phyloP scores from a whole-genome alignment of 2,113 vertebrate genomes.

The Hiodon alosoides region DNA sequence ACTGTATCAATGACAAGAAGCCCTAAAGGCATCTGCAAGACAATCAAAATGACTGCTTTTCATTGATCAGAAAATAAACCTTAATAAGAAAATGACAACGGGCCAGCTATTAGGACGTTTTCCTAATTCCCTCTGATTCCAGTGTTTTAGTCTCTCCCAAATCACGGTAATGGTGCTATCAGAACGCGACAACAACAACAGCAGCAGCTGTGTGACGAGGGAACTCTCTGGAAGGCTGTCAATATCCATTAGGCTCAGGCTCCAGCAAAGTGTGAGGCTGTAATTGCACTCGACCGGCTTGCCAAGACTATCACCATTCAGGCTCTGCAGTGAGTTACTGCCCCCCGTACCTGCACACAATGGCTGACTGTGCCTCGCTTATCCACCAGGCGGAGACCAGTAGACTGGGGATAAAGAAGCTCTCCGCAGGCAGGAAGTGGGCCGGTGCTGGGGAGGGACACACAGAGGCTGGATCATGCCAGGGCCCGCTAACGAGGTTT shows the following conservation, averaged over 20 bases:
- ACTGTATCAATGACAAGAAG: background rate
- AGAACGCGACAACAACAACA: conserved; percentile 38
- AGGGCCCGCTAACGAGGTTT: background rate
- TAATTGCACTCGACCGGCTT: conserved; percentile 10
- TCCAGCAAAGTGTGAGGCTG: conserved; percentile 12
- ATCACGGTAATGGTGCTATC: conserved; percentile 32
- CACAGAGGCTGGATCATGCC: background rate
- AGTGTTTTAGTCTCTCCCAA: conserved; percentile 41
- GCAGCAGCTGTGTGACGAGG: conserved; percentile 17
- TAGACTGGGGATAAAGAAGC: background rate
- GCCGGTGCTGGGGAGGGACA: background rate
- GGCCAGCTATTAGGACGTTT: conserved; percentile 10
- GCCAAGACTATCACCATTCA: conserved; percentile 21
- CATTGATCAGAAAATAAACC: background rate
- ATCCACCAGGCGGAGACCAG: background rate
- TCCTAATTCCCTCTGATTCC: conserved; percentile 30
- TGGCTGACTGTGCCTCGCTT: conserved; percentile 9
- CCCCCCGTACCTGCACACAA: conserved; percentile 9
- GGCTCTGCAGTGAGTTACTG: background rate
- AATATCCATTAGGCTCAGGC: conserved; percentile 35
- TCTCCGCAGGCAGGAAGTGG: background rate
- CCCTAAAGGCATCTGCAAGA: no score
- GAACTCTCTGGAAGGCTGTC: conserved; percentile 25
- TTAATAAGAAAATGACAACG: background rate
- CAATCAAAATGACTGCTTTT: no score